Base-by-base conservation (phyloP, 2,888 invertebrate species). In the Andrena chrysosceles region DNA sequence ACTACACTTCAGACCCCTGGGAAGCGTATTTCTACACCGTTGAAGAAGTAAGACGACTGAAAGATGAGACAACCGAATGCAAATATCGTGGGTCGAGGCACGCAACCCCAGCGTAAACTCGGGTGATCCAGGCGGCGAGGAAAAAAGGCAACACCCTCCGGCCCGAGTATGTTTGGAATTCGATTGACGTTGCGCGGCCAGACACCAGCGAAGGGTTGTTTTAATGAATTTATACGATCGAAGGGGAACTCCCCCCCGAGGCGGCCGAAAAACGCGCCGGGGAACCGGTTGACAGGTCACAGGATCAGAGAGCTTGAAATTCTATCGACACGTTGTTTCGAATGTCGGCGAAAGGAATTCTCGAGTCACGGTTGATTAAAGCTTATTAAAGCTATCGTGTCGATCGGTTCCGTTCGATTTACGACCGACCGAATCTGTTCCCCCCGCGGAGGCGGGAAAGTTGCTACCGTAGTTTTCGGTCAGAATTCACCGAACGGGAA, bases 141-240 rank as follows among this genome's bases (percentile, higher is more conserved):
- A 33, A 59, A 77, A 85, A 80, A 72, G 76, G 66, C 63, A 29
- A 63, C 72, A 74, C 76, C 88, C 88, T 72, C 63, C 49, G 64
- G 54, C 0, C 42, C 76, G 69, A 85, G 83, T 90, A 92, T 92
- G 91, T 80, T 75, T 77, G 90, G 91, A 92, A 92, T 92, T 91
- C 92, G 92, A 92, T 92, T 90, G 91, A 89, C 88, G 86, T 83
- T 66, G 82, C 72, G 85, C 85, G 80, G 85, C 68, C 78, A 76
- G 91, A 90, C 89, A 90, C 81, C 88, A 81, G 84, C 91, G 91
- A 91, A 92, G 93, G 93, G 92, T 92, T 92, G 89, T 87, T 92
- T 91, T 92, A 92, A 92, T 92, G 92, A 92, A 93, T 92, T 91
- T 91, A 91, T 92, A 90, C 87, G 83, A 72, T 75, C 78, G 64